These are phyloP conservation scores for Serripes groenlandicus DNA, from an alignment of 2,888 invertebrate species.

Conservation along the genomic window DNA sequence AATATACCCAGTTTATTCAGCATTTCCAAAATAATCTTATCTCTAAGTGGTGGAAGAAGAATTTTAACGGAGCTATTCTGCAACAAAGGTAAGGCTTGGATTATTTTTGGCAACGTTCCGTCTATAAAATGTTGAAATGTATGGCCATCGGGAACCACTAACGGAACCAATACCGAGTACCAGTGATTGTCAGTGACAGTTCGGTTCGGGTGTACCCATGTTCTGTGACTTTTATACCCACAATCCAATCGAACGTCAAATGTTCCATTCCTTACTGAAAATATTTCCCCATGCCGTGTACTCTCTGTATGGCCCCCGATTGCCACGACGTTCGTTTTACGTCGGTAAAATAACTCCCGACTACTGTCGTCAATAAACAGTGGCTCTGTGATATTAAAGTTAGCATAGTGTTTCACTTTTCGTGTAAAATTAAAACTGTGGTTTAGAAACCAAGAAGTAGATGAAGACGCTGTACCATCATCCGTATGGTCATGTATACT, in stretches of 20 bases:
- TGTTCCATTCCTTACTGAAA: constrained; percentile 23
- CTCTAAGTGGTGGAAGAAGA: constrained; percentile 9
- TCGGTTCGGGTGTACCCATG: neutral
- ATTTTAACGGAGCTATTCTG: constrained; percentile 4
- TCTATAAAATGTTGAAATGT: constrained; percentile 52
- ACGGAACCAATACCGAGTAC: constrained; percentile 4
- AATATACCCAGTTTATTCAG: constrained; percentile 30
- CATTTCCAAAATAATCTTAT: constrained; percentile 32
- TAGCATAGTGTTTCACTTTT: neutral
- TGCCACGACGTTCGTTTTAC: neutral
- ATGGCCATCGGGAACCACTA: constrained; percentile 32
- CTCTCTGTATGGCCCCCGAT: neutral
- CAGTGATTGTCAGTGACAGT: neutral
- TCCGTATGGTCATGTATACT: no score
- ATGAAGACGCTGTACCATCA: no score
- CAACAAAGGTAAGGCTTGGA: constrained; percentile 27
- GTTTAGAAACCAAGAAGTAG: no score
- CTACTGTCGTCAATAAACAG: constrained; percentile 15
- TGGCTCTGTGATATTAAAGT: constrained; percentile 17
- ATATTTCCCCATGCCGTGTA: constrained; percentile 14
- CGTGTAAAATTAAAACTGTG: no score
- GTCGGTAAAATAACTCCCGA: constrained; percentile 10
- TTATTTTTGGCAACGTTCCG: constrained; percentile 40
- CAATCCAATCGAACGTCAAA: constrained; percentile 23
- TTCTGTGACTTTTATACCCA: constrained; percentile 25